A percentile compares a stretch with the other conserved stretches of the same genome.
Evolutionary conservation across 2,888 invertebrate species (phyloP).

Genomic region (Microctonus aethiopoides): DNA sequence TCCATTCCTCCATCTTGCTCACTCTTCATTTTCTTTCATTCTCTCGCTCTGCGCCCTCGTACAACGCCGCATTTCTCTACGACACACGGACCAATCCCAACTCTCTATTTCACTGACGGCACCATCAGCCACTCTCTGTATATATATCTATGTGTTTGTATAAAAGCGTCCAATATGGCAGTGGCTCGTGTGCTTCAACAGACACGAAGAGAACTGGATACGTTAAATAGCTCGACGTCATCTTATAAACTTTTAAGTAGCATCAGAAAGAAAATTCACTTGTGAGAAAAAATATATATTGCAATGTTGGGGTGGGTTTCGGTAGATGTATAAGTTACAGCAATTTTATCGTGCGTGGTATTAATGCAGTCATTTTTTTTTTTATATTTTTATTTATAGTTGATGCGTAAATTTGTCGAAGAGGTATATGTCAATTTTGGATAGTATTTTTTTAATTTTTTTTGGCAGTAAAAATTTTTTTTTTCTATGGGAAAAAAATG

Average conservation of each 20-base stretch:
- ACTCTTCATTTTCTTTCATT: conserved; percentile 6
- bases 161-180: conserved; percentile 61
- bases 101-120: conserved; percentile 34
- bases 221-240: conserved; percentile 45
- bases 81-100: conserved; percentile 53
- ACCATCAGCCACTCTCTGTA: conserved; percentile 27
- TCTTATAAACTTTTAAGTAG: conserved; percentile 52
- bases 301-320: neutral
- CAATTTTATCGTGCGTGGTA: neutral
- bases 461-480: too few relatives aligned
- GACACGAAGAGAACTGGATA: conserved; percentile 36
- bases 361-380: too few relatives aligned
- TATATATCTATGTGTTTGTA: neutral
- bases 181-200: conserved; percentile 42
- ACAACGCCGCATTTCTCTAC: conserved; percentile 43
- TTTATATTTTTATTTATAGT: neutral
- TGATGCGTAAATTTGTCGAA: too few relatives aligned
- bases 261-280: conserved; percentile 42
- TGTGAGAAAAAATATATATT: conserved; percentile 5
- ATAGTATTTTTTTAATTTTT: too few relatives aligned
- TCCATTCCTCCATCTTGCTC: conserved; percentile 25
- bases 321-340: neutral
- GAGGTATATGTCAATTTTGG: too few relatives aligned
- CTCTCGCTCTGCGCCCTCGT: conserved; percentile 50
- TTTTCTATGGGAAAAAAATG: too few relatives aligned